Percentiles rank a stretch among this genome's conserved stretches.
These are phyloP conservation scores for Poeciliopsis turrubarensis DNA, from an alignment of 2,113 vertebrate genomes.

Conservation along the genomic window DNA sequence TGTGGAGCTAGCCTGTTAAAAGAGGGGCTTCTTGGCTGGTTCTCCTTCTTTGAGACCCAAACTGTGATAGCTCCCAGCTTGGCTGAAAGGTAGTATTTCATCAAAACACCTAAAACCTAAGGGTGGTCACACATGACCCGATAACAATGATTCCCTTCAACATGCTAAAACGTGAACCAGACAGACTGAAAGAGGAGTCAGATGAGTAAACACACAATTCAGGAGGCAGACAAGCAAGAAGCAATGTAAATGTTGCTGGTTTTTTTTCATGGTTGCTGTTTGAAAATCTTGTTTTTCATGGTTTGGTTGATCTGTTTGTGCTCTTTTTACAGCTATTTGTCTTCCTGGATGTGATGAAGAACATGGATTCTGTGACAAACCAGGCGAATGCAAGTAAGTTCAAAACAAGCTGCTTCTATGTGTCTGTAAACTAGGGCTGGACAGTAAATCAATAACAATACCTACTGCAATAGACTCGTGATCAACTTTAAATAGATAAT, in stretches of 20 bases:
- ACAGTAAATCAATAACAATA: too few species aligned
- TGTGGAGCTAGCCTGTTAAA: slow-evolving; percentile 87
- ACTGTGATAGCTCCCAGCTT: slow-evolving; percentile 20
- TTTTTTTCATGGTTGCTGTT: slow-evolving; percentile 22
- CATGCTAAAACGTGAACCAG: not conserved
- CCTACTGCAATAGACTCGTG: too few species aligned
- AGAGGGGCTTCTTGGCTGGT: slow-evolving; percentile 81
- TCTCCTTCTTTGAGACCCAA: slow-evolving; percentile 72
- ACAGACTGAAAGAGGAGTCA: slow-evolving; percentile 11
- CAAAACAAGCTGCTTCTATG: not conserved
- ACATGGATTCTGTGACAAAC: slow-evolving; percentile 95
- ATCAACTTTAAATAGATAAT: too few species aligned
- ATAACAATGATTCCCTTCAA: slow-evolving; percentile 15
- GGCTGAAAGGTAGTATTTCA: slow-evolving; percentile 25
- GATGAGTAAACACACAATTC: not conserved
- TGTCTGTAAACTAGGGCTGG: not conserved
- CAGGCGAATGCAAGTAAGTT: slow-evolving; percentile 99
- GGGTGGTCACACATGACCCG: slow-evolving; percentile 9
- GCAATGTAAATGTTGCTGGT: slow-evolving; percentile 39
- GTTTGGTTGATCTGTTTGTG: slow-evolving; percentile 44
- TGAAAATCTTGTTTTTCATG: slow-evolving; percentile 31
- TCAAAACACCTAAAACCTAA: slow-evolving; percentile 10
- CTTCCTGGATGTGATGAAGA: slow-evolving; percentile 96
- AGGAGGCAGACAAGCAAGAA: slow-evolving; percentile 12
- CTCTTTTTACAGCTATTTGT: slow-evolving; percentile 88